Evolutionary conservation across 2,888 invertebrate genomes (phyloP).

Genomic region (Dusona sp.): DNA sequence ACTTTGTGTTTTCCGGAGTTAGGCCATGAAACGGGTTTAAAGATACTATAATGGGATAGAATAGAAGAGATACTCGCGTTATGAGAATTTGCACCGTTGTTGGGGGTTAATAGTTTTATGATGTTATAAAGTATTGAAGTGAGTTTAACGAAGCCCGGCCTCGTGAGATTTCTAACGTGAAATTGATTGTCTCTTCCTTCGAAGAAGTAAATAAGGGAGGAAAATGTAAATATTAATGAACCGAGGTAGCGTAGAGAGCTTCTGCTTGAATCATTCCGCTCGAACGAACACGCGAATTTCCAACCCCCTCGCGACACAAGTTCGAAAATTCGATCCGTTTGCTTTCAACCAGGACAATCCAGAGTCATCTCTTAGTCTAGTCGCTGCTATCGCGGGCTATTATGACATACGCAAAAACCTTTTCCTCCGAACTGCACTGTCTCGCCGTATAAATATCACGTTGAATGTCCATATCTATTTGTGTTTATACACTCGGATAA

Average conservation of each 20-base stretch:
- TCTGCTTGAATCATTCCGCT: slow-evolving; percentile 22
- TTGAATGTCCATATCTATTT: slow-evolving; percentile 16
- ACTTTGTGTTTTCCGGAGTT: background rate
- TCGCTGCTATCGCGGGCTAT: slow-evolving; percentile 16
- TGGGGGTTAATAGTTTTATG: slow-evolving; percentile 22
- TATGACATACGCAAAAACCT: slow-evolving; percentile 22
- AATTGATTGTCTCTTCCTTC: slow-evolving; percentile 7
- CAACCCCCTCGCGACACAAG: slow-evolving; percentile 9
- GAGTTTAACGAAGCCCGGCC: slow-evolving; percentile 20
- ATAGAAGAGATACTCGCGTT: slow-evolving; percentile 4
- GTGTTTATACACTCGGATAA: slow-evolving; percentile 7
- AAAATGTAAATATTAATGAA: slow-evolving; percentile 37
- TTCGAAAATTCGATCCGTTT: slow-evolving; percentile 31
- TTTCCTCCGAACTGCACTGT: slow-evolving; percentile 3
- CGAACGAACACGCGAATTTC: slow-evolving; percentile 6
- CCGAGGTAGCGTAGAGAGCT: background rate
- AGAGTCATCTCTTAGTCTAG: slow-evolving; percentile 24
- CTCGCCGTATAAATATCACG: slow-evolving; percentile 32
- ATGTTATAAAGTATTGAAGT: slow-evolving; percentile 22
- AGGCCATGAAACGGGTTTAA: background rate
- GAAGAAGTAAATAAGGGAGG: slow-evolving; percentile 10
- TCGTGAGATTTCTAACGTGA: slow-evolving; percentile 29
- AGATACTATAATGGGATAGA: background rate
- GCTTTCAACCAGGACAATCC: slow-evolving; percentile 31
- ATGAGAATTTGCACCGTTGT: slow-evolving; percentile 5